phyloP scores from a whole-genome alignment of 2,888 invertebrate species.

The Athetis lepigone region DNA sequence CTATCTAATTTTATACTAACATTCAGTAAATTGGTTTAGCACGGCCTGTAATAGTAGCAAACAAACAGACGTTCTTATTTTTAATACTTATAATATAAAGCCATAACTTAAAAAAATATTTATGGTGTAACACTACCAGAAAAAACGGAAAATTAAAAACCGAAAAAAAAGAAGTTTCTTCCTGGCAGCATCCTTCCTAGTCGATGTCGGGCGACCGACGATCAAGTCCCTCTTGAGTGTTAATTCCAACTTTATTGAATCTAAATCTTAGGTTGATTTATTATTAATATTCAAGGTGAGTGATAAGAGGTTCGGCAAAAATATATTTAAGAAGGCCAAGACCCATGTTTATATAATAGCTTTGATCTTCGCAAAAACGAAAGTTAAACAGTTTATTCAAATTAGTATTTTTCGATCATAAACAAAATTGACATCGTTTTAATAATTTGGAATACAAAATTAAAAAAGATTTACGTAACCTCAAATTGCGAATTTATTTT shows the following conservation, averaged over 20 bases:
- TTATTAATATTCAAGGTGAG: constrained; percentile 12
- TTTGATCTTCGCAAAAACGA: constrained; percentile 23
- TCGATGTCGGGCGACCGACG: too few species aligned
- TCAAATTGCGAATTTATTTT: not conserved
- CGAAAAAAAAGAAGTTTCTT: too few species aligned
- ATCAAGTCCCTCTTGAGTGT: too few species aligned
- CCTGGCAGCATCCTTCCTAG: too few species aligned
- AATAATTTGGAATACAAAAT: constrained; percentile 17
- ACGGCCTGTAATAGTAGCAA: too few species aligned
- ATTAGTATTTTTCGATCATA: constrained; percentile 14
- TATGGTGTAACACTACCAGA: too few species aligned
- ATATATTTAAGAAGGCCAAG: constrained; percentile 12
- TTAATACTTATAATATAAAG: too few species aligned
- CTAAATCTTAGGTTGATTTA: constrained; percentile 22
- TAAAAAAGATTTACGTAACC: not conserved
- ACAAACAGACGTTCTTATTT: too few species aligned
- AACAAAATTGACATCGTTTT: constrained; percentile 14
- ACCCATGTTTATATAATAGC: constrained; percentile 21
- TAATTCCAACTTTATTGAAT: constrained; percentile 2
- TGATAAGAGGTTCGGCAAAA: not conserved
- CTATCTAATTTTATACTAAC: too few species aligned
- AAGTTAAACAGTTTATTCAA: constrained; percentile 35
- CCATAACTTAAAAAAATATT: too few species aligned
- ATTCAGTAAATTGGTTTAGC: too few species aligned
- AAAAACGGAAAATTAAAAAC: too few species aligned